A percentile compares a stretch with the other conserved stretches of the same genome.
phyloP scores from a whole-genome alignment of 2,113 vertebrate genomes.

The Nicator chloris region DNA sequence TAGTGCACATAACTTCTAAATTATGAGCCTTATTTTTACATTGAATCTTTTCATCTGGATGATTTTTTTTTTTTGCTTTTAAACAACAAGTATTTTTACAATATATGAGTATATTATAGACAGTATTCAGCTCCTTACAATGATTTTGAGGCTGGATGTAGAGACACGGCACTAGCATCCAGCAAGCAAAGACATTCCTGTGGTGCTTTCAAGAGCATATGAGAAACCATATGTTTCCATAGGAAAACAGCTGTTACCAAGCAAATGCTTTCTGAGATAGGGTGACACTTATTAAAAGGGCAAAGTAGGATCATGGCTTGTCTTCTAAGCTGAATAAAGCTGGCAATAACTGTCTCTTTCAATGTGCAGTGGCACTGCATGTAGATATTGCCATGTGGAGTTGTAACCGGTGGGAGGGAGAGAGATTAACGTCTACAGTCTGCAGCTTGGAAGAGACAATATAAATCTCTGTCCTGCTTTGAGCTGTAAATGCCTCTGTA shows the following conservation, averaged over 20 bases:
- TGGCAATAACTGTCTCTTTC: conserved; percentile 5
- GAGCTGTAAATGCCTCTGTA: conserved; percentile 51
- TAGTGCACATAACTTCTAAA: neutral
- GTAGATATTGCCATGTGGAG: neutral
- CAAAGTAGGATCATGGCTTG: neutral
- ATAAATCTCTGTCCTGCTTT: conserved; percentile 63
- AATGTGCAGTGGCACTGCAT: neutral
- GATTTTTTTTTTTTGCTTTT: neutral
- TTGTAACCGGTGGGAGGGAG: neutral
- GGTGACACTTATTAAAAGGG: neutral
- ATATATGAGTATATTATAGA: neutral
- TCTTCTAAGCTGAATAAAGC: neutral
- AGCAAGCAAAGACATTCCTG: neutral
- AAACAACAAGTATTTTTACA: neutral
- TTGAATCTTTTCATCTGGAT: neutral
- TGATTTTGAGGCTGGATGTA: neutral
- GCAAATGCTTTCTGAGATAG: conserved; percentile 24
- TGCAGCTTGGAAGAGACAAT: conserved; percentile 39
- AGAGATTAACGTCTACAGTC: conserved; percentile 49
- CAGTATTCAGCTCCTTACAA: neutral
- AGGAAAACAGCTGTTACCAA: conserved; percentile 49
- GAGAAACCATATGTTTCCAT: conserved; percentile 42
- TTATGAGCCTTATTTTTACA: neutral
- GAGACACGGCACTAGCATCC: neutral
- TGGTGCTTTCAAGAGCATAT: conserved; percentile 13